Conservation (phyloP, 1,140 invertebrate genomes). For the Anadara kagoshimensis region DNA sequence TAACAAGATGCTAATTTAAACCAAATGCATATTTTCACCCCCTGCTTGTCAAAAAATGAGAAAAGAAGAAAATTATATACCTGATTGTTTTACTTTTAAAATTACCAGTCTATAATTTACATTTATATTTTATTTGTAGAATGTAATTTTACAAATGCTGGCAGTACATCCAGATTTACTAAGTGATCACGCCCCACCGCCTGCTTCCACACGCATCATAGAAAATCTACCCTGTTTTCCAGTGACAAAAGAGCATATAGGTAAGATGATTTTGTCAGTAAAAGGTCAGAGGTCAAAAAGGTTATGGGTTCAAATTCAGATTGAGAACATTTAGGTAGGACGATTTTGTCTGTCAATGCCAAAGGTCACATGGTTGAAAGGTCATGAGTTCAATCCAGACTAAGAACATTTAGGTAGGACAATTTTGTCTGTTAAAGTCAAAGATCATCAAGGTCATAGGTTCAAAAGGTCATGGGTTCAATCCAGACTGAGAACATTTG, state of each 20-base stretch:
- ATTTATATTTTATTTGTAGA: constrained; percentile 43
- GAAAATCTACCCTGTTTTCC: constrained; percentile 29
- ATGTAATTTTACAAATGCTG: constrained; percentile 54
- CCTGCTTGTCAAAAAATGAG: no score
- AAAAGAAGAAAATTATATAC: no score
- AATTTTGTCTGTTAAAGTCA: neutral
- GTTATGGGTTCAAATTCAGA: neutral
- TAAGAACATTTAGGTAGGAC: neutral
- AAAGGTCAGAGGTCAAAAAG: no score
- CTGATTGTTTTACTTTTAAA: neutral
- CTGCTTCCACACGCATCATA: constrained; percentile 35
- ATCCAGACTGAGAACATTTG: neutral
- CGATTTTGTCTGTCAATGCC: neutral
- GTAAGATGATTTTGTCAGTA: constrained; percentile 3
- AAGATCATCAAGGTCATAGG: neutral
- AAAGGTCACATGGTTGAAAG: neutral
- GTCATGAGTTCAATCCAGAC: neutral
- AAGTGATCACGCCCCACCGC: constrained; percentile 48
- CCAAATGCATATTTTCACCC: no score
- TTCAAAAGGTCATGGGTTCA: neutral
- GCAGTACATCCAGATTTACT: constrained; percentile 51
- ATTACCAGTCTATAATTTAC: no score
- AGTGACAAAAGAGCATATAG: constrained; percentile 6
- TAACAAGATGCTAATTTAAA: no score
- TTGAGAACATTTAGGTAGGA: neutral